Evolutionary conservation across 2,888 invertebrate genomes (phyloP).

Genomic region (Hydriomena furcata): DNA sequence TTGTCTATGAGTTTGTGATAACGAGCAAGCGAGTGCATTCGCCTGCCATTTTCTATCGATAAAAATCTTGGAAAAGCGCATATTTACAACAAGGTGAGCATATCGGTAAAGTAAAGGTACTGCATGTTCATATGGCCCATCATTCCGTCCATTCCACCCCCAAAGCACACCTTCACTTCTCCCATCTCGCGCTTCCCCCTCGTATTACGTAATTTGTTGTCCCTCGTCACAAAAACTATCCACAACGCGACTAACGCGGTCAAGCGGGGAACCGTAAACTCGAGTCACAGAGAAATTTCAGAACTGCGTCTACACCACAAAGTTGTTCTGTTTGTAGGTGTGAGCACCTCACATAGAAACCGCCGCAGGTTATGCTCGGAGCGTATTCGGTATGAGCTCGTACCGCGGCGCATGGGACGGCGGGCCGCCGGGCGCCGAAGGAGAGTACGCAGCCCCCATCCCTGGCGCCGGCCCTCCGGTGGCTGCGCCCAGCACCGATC

Average conservation of each 20-base stretch:
- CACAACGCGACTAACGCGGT: slow-evolving; percentile 60
- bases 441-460: slow-evolving; percentile 71
- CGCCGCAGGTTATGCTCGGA: slow-evolving; percentile 82
- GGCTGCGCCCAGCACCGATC: slow-evolving; percentile 71
- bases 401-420: slow-evolving; percentile 79
- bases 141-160: slow-evolving; percentile 47
- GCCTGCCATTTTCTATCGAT: slow-evolving; percentile 76
- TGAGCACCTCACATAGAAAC: slow-evolving; percentile 84
- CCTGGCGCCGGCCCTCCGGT: slow-evolving; percentile 63
- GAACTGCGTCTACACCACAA: slow-evolving; percentile 85
- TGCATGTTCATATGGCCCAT: slow-evolving; percentile 39
- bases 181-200: slow-evolving; percentile 51
- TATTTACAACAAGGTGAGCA: slow-evolving; percentile 72
- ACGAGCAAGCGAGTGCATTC: slow-evolving; percentile 64
- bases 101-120: slow-evolving; percentile 59
- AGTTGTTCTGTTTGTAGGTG: slow-evolving; percentile 88
- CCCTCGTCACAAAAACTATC: slow-evolving; percentile 66
- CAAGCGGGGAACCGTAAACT: slow-evolving; percentile 62
- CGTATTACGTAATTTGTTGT: slow-evolving; percentile 81
- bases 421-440: slow-evolving; percentile 81
- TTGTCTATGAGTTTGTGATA: slow-evolving; percentile 58
- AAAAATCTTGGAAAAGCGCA: slow-evolving; percentile 52
- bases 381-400: slow-evolving; percentile 75
- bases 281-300: slow-evolving; percentile 48
- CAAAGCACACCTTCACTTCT: slow-evolving; percentile 56